Evolutionary conservation across 2,888 invertebrate genomes (phyloP), one percentile per base, ranked within the genome.

Genomic region (Aporophyla lueneburgensis): DNA sequence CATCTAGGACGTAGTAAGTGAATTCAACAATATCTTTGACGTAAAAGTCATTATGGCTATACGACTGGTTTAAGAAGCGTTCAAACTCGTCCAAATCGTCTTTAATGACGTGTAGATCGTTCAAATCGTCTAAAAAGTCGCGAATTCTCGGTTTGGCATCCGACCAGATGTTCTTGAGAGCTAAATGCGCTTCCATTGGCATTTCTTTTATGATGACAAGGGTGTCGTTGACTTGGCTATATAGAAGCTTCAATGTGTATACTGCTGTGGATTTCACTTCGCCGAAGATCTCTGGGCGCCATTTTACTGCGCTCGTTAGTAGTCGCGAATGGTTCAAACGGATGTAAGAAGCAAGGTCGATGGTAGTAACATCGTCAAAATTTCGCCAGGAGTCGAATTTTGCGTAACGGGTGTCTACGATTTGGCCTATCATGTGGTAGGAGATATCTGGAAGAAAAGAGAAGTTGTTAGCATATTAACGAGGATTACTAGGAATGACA

Each of bases 281-380:
- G 72, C 93, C 89, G 88, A 97, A 97, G 43, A 98, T 97, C 84
- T 98, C 97, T 0, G 98, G 98, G 40, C 98, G 97, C 99, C 99
- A 99, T 77, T 97, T 96, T 40, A 98, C 95, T n/a, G 97, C 97
- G 78, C 98, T 98, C 2, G 98, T 98, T 21, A 99, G 96, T 1
- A 99, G 96, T 56, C 98, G 97, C 0, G 99, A 99, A 91, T 99
- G 98, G 94, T 99, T 99, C 86, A 99, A 97, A 46, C 98, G 97
- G 65, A 98, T 95, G 92, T 98, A 98, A 40, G 98, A 98, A 6
- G 98, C 97, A 40, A 98, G 94, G 93, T 99, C 99, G 5, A 98
- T 97, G 61, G 98, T 97, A 4, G 97, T 97, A 86, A 98, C 97
- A 92, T 98, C 98, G 83, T 98, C 98, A 89, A 98, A 98, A 87